phyloP scores from a whole-genome alignment of 2,797 vertebrate species.

The Syngnathus acus region DNA sequence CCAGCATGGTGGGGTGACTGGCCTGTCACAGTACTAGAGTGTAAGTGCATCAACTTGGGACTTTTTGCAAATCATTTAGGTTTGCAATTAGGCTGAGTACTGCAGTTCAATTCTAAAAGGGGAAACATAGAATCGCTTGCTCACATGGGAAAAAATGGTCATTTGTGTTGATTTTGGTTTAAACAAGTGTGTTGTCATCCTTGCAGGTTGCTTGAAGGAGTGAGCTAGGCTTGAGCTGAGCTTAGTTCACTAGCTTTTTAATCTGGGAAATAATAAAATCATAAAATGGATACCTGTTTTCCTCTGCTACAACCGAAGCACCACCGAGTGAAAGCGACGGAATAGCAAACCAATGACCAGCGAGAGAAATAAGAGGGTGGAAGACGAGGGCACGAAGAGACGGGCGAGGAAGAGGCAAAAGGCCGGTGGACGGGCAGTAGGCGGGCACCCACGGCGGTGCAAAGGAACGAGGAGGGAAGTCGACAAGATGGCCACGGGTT shows the following conservation, averaged over 20 bases:
- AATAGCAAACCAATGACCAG: slow-evolving; percentile 87
- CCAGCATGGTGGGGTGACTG: slow-evolving; percentile 97
- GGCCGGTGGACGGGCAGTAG: slow-evolving; percentile 67
- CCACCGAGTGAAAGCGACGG: slow-evolving; percentile 97
- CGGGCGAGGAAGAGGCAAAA: slow-evolving; percentile 56
- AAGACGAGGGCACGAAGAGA: slow-evolving; percentile 70
- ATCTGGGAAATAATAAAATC: slow-evolving; percentile 99
- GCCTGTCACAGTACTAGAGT: slow-evolving; percentile 99
- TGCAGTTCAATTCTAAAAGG: not conserved
- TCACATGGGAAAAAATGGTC: not conserved
- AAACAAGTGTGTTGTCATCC: slow-evolving; percentile 22
- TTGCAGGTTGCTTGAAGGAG: slow-evolving; percentile 82
- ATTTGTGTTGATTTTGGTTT: not conserved
- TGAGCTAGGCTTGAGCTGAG: slow-evolving; percentile 96
- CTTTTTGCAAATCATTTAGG: too few species aligned
- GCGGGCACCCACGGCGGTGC: slow-evolving; percentile 57
- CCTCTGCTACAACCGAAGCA: slow-evolving; percentile 99
- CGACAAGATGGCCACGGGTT: slow-evolving; percentile 69
- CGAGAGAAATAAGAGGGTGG: slow-evolving; percentile 66
- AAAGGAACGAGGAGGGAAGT: slow-evolving; percentile 46
- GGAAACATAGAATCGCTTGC: not conserved
- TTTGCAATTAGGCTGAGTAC: too few species aligned
- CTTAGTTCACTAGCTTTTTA: slow-evolving; percentile 99
- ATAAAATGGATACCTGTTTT: slow-evolving; percentile 99
- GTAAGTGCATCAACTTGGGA: slow-evolving; percentile 64